These are phyloP conservation scores for Burhinus bistriatus DNA, from an alignment of 2,113 vertebrate genomes.

Conservation along the genomic window DNA sequence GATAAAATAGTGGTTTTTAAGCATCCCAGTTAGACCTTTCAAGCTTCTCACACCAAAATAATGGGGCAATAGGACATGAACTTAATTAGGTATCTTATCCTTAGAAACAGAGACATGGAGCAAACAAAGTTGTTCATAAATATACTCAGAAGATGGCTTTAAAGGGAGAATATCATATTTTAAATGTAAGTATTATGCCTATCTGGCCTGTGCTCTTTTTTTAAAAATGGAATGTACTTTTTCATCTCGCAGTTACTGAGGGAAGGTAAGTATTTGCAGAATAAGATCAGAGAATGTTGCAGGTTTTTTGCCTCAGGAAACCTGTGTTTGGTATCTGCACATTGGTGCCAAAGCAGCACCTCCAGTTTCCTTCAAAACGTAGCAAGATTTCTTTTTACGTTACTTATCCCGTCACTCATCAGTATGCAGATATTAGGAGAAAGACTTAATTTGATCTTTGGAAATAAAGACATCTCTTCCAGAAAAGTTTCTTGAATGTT, in stretches of 20 bases:
- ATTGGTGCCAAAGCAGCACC: background rate
- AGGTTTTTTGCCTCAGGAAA: background rate
- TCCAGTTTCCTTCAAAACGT: background rate
- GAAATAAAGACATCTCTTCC: background rate
- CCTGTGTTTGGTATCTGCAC: background rate
- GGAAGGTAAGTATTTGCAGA: background rate
- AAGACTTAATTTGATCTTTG: constrained; percentile 2
- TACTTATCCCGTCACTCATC: background rate
- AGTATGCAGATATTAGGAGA: background rate
- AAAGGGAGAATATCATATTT: background rate
- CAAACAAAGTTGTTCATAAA: background rate
- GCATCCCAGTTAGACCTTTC: background rate
- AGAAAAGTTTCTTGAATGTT: background rate
- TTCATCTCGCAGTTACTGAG: background rate
- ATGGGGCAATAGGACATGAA: background rate
- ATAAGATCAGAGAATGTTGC: background rate
- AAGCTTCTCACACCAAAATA: background rate
- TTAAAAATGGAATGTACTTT: background rate
- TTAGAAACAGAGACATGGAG: background rate
- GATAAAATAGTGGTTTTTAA: background rate
- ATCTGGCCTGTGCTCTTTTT: background rate
- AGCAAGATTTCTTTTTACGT: background rate
- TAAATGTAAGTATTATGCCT: background rate
- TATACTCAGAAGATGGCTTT: background rate
- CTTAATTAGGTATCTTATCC: background rate